Evolutionary conservation across 2,888 invertebrate genomes (phyloP), one percentile per base, ranked within the genome.

Genomic region (Laspeyria flexula): DNA sequence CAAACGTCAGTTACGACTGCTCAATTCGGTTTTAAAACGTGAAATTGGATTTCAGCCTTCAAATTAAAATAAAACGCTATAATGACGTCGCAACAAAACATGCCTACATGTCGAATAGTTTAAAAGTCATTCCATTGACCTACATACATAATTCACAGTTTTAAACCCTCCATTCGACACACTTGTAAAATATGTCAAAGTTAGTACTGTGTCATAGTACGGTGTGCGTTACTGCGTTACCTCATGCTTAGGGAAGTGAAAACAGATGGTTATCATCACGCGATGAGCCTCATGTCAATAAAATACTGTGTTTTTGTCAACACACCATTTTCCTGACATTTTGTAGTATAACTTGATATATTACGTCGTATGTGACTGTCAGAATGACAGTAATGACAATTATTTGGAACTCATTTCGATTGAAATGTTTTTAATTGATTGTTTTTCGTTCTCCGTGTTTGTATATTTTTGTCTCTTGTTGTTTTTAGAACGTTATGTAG

Each of bases 181-280:
- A 64, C 64, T 48, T 46, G 57, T 55, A 50, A 62, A 64, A 55
- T 49, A 62, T 48, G 50, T 50, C 54, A 55, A 57, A 62, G 65
- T 66, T 53, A 46, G 47, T 37, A 45, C 37, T 58, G 43, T 50
- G 44, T 40, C 13, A 60, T 55, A 60, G 55, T 65, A 60, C 38
- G n/a, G n/a, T n/a, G 40, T 50, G 50, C 35, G 43, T 50, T 39
- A 25, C 47, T 39, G 38, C 13, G 37, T 61, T 41, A 58, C 38
- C 41, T 33, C 34, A 43, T 53, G 42, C 46, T 50, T 60, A 67
- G 52, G 60, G 71, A 75, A 73, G 71, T 72, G 47, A 54, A 67
- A 52, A 45, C 46, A 46, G 76, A 76, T 76, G 45, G 9, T 52
- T 77, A 77, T 77, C 77, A 12, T 43, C 75, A 75, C 75, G 76